Conservation (phyloP, 2,888 invertebrate species). For the Erpobdella octoculata region DNA sequence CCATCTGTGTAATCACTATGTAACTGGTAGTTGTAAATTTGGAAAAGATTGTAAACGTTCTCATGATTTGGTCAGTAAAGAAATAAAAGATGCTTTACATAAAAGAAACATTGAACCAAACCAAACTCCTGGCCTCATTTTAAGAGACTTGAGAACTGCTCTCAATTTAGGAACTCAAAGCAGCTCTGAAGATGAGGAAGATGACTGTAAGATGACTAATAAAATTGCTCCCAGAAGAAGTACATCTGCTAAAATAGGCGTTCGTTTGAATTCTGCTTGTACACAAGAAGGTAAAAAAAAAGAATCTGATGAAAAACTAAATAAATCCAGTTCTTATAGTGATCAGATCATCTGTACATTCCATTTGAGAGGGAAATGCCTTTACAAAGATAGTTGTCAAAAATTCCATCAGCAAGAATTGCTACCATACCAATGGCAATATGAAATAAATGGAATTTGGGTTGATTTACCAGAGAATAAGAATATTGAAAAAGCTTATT, state of each 20-base stretch:
- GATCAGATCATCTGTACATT: conserved; percentile 27
- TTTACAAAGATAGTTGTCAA: conserved; percentile 14
- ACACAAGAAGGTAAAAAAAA: no score
- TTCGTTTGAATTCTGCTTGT: no score
- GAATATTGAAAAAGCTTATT: conserved; percentile 18
- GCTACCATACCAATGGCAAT: conserved; percentile 29
- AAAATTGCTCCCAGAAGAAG: background rate
- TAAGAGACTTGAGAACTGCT: no score
- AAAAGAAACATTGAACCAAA: conserved; percentile 17
- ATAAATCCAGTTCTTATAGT: no score
- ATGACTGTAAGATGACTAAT: no score
- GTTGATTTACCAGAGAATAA: background rate
- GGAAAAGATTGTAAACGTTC: conserved; percentile 30
- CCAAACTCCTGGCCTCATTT: no score
- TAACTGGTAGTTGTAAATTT: conserved; percentile 25
- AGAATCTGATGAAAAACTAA: no score
- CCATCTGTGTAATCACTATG: conserved; percentile 17
- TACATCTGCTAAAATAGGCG: no score
- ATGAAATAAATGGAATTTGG: conserved; percentile 4
- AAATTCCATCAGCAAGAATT: conserved; percentile 5
- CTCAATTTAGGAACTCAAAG: no score
- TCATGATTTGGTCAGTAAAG: conserved; percentile 27
- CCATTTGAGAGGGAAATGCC: conserved; percentile 23
- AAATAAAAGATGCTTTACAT: conserved; percentile 20
- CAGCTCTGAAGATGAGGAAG: no score